phyloP scores from a whole-genome alignment of 1,140 invertebrate genomes.

The Ceratosolen solmsi region DNA sequence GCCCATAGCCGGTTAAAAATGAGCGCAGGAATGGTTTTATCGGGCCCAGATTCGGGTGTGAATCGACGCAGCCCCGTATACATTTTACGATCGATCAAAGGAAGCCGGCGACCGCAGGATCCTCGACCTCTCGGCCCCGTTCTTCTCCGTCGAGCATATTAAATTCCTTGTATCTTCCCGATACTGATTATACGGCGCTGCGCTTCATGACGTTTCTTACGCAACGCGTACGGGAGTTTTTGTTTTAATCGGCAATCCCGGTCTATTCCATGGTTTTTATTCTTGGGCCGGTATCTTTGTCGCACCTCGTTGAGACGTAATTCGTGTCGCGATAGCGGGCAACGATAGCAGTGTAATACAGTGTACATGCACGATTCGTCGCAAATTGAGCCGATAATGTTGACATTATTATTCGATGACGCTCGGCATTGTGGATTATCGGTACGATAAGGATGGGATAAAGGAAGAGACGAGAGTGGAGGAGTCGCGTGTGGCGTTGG shows the following conservation, averaged over 20 bases:
- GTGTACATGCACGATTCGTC: not conserved
- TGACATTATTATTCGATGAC: not conserved
- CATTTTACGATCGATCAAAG: not conserved
- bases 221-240: not conserved
- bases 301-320: not conserved
- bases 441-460: not conserved
- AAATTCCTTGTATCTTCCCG: not conserved
- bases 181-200: conserved; percentile 3
- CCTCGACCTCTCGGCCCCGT: not conserved
- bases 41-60: conserved; percentile 62
- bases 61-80: conserved; percentile 49
- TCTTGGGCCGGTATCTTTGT: not conserved
- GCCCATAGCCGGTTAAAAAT: too few relatives aligned
- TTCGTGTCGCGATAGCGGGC: not conserved
- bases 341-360: conserved; percentile 26
- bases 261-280: not conserved
- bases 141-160: not conserved
- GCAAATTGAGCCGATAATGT: not conserved
- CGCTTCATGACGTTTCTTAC: not conserved
- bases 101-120: too few relatives aligned
- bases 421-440: not conserved
- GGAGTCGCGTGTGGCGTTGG: too few relatives aligned
- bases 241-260: conserved; percentile 8
- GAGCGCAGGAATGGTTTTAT: conserved; percentile 55
- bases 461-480: not conserved